Evolutionary conservation across 2,113 vertebrate genomes (phyloP).

Genomic region (Oryzias celebensis): DNA sequence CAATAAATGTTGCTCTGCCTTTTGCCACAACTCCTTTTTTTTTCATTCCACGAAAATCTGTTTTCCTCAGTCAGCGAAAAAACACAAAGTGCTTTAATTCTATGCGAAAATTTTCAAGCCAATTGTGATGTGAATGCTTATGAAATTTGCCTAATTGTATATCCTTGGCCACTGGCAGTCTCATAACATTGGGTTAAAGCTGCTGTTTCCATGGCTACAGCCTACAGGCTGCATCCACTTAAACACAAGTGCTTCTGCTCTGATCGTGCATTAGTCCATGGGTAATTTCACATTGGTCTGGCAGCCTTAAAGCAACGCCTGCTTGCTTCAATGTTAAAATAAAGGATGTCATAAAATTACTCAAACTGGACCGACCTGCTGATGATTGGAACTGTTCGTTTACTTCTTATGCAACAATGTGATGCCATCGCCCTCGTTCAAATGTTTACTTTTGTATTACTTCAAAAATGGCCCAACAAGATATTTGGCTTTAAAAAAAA

Average conservation of each 20-base stretch:
- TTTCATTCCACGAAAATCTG: slow-evolving; percentile 8
- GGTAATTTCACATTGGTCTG: slow-evolving; percentile 58
- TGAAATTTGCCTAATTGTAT: slow-evolving; percentile 43
- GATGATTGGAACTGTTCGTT: slow-evolving; percentile 24
- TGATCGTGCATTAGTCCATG: slow-evolving; percentile 58
- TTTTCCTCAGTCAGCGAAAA: slow-evolving; percentile 9
- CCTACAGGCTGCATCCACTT: slow-evolving; percentile 59
- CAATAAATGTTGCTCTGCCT: slow-evolving; percentile 43
- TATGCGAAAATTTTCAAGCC: slow-evolving; percentile 22
- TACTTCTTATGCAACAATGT: slow-evolving; percentile 7
- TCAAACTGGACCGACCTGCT: slow-evolving; percentile 2
- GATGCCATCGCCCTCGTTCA: slow-evolving; percentile 25
- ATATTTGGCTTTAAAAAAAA: slow-evolving; percentile 21
- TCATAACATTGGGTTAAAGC: slow-evolving; percentile 48
- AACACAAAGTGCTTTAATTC: slow-evolving; percentile 24
- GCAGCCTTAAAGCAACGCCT: slow-evolving; percentile 25
- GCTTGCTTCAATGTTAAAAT: slow-evolving; percentile 46
- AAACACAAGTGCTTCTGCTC: slow-evolving; percentile 57
- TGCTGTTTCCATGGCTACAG: slow-evolving; percentile 68
- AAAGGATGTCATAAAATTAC: slow-evolving; percentile 43
- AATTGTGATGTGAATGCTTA: slow-evolving; percentile 13
- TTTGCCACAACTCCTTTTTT: slow-evolving; percentile 13
- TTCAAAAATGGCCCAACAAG: slow-evolving; percentile 30
- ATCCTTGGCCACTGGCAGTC: slow-evolving; percentile 42
- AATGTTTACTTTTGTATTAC: slow-evolving; percentile 42